Conservation (phyloP, 2,888 invertebrate species). For the Strigamia crassipes region DNA sequence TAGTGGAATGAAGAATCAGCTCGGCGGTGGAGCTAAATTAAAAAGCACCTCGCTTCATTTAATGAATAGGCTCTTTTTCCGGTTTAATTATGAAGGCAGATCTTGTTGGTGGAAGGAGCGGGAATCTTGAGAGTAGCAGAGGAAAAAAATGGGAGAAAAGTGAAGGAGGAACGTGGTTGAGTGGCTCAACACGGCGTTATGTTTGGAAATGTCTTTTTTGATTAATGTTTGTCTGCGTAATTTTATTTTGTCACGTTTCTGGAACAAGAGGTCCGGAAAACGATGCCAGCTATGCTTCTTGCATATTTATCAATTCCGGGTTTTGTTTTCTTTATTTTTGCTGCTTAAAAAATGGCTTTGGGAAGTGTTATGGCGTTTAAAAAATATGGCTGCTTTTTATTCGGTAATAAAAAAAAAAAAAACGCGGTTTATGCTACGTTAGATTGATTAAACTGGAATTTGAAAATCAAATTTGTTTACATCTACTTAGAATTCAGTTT, state of each 20-base stretch:
- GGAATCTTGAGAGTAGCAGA: neutral
- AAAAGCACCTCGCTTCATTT: neutral
- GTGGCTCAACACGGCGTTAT: neutral
- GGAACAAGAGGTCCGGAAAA: neutral
- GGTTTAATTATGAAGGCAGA: neutral
- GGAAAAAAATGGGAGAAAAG: neutral
- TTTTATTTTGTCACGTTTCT: neutral
- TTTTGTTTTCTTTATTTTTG: too few species aligned
- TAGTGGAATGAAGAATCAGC: neutral
- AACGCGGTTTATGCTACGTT: neutral
- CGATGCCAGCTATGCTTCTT: neutral
- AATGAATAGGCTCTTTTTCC: neutral
- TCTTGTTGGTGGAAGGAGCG: neutral
- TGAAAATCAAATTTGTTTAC: neutral
- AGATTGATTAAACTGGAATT: neutral
- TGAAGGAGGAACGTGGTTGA: neutral
- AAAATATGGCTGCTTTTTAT: neutral
- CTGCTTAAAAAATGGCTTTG: too few species aligned
- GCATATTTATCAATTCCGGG: neutral
- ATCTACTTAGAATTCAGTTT: neutral
- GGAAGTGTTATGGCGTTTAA: neutral
- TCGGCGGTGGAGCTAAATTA: neutral
- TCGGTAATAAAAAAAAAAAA: neutral
- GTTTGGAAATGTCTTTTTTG: neutral
- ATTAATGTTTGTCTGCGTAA: neutral